phyloP scores from a whole-genome alignment of 2,113 vertebrate species.

The Mormyrus iriodes region DNA sequence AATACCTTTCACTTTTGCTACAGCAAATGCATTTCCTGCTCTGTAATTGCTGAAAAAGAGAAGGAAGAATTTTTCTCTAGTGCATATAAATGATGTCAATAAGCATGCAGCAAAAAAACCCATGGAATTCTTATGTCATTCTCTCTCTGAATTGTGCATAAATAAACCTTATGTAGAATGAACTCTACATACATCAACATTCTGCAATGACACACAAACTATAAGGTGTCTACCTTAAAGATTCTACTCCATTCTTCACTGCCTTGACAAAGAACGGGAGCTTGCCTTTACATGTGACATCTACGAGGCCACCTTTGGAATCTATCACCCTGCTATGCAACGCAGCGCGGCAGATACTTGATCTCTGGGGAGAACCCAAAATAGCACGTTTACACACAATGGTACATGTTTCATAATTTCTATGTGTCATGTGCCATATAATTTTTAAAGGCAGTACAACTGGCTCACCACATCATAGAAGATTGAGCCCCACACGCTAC shows the following conservation, averaged over 20 bases:
- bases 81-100: background rate
- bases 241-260: slow-evolving; percentile 72
- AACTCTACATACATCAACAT: background rate
- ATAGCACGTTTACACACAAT: background rate
- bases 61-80: background rate
- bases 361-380: slow-evolving; percentile 56
- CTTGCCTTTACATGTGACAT: slow-evolving; percentile 75
- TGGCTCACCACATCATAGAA: slow-evolving; percentile 87
- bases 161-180: background rate
- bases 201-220: background rate
- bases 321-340: slow-evolving; percentile 80
- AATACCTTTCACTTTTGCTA: slow-evolving; percentile 82
- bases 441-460: background rate
- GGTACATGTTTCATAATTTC: background rate
- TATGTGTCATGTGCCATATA: background rate
- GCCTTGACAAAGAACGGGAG: slow-evolving; percentile 77
- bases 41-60: slow-evolving; percentile 78
- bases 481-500: slow-evolving; percentile 79
- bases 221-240: slow-evolving; percentile 68
- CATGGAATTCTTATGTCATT: background rate
- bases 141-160: background rate
- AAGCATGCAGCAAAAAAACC: background rate
- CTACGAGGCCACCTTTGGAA: slow-evolving; percentile 81
- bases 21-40: slow-evolving; percentile 74
- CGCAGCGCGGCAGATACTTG: slow-evolving; percentile 89